Percentiles rank a stretch among this genome's conserved stretches.
phyloP scores from a whole-genome alignment of 1,140 invertebrate genomes.

The Acarapis woodi region DNA sequence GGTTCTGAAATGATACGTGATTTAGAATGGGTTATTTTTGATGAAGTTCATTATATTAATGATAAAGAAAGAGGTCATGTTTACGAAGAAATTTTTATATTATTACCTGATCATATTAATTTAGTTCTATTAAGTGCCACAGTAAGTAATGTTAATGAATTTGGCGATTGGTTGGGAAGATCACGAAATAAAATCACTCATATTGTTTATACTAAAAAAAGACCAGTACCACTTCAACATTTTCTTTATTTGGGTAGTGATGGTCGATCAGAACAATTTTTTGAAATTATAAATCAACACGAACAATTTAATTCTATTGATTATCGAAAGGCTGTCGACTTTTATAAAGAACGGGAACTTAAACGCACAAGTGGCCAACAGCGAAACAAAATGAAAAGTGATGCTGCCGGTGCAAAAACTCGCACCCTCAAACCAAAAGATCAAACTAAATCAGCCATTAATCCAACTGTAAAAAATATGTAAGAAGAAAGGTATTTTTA shows the following conservation, averaged over 20 bases:
- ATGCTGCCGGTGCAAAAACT: too few species aligned
- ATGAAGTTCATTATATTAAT: conserved; percentile 98
- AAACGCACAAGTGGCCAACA: background rate
- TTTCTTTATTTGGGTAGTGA: conserved; percentile 63
- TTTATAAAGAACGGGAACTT: conserved; percentile 29
- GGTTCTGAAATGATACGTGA: conserved; percentile 78
- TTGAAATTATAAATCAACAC: conserved; percentile 47
- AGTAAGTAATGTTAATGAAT: conserved; percentile 81
- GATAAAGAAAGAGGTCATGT: conserved; percentile 91
- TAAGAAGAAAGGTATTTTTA: conserved; percentile 3
- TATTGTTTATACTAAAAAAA: conserved; percentile 68
- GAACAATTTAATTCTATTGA: conserved; percentile 34
- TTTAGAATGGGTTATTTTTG: conserved; percentile 95
- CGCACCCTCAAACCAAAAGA: too few species aligned
- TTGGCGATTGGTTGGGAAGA: conserved; percentile 87
- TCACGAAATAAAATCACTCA: conserved; percentile 76
- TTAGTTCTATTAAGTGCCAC: conserved; percentile 94
- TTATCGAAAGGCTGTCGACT: conserved; percentile 30
- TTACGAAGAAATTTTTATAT: conserved; percentile 95
- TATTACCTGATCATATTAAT: conserved; percentile 69
- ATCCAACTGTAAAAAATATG: too few species aligned
- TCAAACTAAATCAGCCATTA: too few species aligned
- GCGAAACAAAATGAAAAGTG: too few species aligned
- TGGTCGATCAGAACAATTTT: conserved; percentile 47
- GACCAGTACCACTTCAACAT: conserved; percentile 83